Evolutionary conservation across 2,113 vertebrate species (phyloP).

Genomic region (Xiphias gladius): DNA sequence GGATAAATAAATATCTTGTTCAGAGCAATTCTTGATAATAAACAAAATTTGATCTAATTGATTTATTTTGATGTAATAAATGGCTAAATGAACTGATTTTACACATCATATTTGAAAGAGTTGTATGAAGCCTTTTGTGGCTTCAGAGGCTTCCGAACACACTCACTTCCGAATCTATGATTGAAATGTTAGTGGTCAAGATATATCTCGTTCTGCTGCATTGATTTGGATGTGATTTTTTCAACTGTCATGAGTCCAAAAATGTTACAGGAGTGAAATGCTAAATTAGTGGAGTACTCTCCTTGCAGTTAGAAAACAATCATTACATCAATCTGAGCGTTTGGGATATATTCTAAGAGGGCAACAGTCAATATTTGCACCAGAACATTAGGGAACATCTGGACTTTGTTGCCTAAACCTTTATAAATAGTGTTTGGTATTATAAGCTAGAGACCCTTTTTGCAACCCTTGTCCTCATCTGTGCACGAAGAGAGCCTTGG

Average conservation of each 20-base stretch:
- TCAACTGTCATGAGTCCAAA: not conserved
- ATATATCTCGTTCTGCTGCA: not conserved
- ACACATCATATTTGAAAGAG: not conserved
- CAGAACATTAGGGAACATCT: conserved; percentile 39
- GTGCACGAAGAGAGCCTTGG: not conserved
- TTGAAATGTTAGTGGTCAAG: not conserved
- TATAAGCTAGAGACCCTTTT: not conserved
- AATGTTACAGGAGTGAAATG: not conserved
- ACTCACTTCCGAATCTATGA: no score
- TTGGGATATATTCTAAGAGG: not conserved
- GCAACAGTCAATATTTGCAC: conserved; percentile 19
- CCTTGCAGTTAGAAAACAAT: not conserved
- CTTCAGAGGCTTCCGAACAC: no score
- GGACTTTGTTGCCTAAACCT: conserved; percentile 52
- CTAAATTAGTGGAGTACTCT: not conserved
- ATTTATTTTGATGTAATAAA: not conserved
- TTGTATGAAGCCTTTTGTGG: not conserved
- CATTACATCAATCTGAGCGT: not conserved
- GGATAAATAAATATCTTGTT: conserved; percentile 1
- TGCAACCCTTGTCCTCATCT: conserved; percentile 8
- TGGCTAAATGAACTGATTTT: not conserved
- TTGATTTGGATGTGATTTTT: not conserved
- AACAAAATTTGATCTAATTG: not conserved
- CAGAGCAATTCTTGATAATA: not conserved
- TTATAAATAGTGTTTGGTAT: not conserved